phyloP scores from a whole-genome alignment of 30 jellyfish, hydroid and myxozoan species.

The Cassiopea andromeda region DNA sequence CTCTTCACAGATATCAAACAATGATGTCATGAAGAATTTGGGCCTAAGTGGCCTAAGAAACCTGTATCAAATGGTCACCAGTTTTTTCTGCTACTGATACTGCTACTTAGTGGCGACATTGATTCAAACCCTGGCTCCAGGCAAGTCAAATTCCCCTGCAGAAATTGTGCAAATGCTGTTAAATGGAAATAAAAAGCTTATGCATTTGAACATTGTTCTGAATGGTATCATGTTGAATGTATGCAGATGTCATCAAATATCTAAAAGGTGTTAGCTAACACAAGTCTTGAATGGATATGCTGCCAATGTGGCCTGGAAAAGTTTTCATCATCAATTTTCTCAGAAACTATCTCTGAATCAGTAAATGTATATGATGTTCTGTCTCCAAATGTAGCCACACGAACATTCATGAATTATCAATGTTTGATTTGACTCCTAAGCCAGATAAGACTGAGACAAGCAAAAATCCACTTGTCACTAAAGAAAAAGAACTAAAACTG shows the following conservation, averaged over 20 bases:
- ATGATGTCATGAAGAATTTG: not conserved
- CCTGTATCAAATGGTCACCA: slow-evolving; percentile 6
- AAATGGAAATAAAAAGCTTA: slow-evolving; percentile 5
- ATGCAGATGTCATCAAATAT: slow-evolving; percentile 25
- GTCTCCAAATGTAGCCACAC: slow-evolving; percentile 20
- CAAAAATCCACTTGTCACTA: slow-evolving; percentile 1
- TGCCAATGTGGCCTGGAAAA: slow-evolving; percentile 45
- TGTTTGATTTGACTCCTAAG: slow-evolving; percentile 10
- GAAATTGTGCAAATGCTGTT: slow-evolving; percentile 18
- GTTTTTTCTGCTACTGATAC: slow-evolving; percentile 23
- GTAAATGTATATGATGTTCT: slow-evolving; percentile 15
- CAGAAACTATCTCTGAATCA: slow-evolving; percentile 32
- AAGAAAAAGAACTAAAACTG: slow-evolving; percentile 2
- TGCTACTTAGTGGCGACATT: slow-evolving; percentile 46
- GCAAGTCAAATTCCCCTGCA: slow-evolving; percentile 37
- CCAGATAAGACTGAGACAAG: slow-evolving; percentile 3
- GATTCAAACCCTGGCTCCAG: slow-evolving; percentile 38
- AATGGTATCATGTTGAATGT: slow-evolving; percentile 43
- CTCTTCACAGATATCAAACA: not conserved
- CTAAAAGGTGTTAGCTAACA: slow-evolving; percentile 46
- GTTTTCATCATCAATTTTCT: slow-evolving; percentile 29
- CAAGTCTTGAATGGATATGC: slow-evolving; percentile 45
- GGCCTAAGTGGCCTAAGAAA: slow-evolving; percentile 5
- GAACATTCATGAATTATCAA: slow-evolving; percentile 11
- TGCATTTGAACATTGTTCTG: slow-evolving; percentile 13